Evolutionary conservation across 2,888 invertebrate genomes (phyloP).

Genomic region (Argynnis bischoffii): DNA sequence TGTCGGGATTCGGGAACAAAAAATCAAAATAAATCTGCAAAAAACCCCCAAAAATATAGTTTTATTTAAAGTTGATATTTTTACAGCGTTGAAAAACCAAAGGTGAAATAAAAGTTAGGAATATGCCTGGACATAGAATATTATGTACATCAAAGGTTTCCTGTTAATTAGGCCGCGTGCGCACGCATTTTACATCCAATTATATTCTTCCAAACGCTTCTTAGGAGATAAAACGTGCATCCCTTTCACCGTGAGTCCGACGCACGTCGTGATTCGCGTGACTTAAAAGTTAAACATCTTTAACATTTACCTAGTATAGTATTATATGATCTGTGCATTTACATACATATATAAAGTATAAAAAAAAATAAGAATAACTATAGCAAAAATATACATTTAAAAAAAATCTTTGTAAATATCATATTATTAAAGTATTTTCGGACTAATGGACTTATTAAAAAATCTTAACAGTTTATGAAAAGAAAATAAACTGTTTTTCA

Average conservation of each 20-base stretch:
- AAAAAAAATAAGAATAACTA: neutral
- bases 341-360: neutral
- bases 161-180: constrained; percentile 10
- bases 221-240: constrained; percentile 21
- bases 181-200: constrained; percentile 23
- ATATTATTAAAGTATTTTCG: too few species aligned
- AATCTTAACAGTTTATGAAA: too few species aligned
- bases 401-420: too few species aligned
- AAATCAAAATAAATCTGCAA: too few species aligned
- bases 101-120: neutral
- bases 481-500: too few species aligned
- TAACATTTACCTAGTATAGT: too few species aligned
- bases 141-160: constrained; percentile 5
- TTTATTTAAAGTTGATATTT: too few species aligned
- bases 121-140: neutral
- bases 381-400: neutral
- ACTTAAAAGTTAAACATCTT: neutral
- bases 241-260: constrained; percentile 12
- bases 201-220: constrained; percentile 16
- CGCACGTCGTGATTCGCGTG: constrained; percentile 9
- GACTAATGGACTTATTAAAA: too few species aligned
- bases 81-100: too few species aligned
- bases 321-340: too few species aligned
- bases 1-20: too few species aligned
- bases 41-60: too few species aligned